Evolutionary conservation across 92 coral and sea anemone genomes (phyloP).

Genomic region (Scolanthus callimorphus): DNA sequence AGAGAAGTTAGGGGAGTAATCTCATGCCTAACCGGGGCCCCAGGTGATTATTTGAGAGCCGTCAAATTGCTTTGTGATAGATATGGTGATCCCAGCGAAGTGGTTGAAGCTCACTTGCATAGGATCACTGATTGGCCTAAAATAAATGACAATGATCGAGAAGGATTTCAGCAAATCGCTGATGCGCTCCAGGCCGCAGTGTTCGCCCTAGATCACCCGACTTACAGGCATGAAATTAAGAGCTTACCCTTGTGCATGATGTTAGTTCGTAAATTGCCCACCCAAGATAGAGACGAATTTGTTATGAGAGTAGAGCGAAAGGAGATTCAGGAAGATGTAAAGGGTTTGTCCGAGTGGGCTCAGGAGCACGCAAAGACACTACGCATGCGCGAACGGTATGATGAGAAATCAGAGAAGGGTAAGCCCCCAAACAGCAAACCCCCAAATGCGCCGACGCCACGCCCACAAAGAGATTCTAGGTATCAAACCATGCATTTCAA

Average conservation of each 20-base stretch:
- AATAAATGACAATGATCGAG: conserved; percentile 24
- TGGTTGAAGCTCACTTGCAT: conserved; percentile 47
- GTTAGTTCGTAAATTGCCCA: neutral
- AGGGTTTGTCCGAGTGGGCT: neutral
- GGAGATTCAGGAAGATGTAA: neutral
- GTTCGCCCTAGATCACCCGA: conserved; percentile 40
- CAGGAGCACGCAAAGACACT: neutral
- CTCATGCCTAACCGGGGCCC: conserved; percentile 34
- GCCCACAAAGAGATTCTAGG: neutral
- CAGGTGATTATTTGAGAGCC: conserved; percentile 38
- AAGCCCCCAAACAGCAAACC: no score
- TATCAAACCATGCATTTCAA: neutral
- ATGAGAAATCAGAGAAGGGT: no score
- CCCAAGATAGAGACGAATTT: neutral
- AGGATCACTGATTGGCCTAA: conserved; percentile 29
- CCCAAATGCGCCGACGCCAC: no score
- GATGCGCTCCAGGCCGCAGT: conserved; percentile 53
- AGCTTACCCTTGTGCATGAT: neutral
- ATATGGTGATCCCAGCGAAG: conserved; percentile 46
- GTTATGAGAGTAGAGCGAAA: neutral
- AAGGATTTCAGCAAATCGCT: conserved; percentile 22
- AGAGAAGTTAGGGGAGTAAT: conserved; percentile 25
- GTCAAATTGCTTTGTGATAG: conserved; percentile 33
- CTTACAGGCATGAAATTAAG: conserved; percentile 7
- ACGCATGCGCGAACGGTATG: neutral